These are phyloP conservation scores for Psittacara wagleri DNA, from an alignment of 2,113 vertebrate genomes.

Conservation along the genomic window DNA sequence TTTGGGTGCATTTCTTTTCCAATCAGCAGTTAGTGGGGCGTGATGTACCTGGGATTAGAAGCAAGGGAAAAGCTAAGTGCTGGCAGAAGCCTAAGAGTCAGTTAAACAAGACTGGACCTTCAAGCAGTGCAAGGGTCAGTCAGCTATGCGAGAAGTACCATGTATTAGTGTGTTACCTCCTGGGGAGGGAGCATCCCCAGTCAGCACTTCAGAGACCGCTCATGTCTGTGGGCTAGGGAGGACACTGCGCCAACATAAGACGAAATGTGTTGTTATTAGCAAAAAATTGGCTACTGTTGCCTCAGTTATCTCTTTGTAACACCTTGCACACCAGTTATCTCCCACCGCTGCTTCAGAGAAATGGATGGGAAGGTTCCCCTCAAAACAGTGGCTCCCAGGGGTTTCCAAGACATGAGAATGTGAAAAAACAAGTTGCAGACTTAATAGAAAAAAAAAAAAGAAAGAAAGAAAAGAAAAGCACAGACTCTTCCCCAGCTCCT, in stretches of 20 bases:
- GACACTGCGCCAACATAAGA: neutral
- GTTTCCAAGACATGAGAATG: neutral
- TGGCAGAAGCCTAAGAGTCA: neutral
- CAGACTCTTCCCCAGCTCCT: neutral
- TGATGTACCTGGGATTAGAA: neutral
- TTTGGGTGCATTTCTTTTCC: neutral
- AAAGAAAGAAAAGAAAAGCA: no score
- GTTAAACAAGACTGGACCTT: neutral
- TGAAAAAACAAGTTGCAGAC: neutral
- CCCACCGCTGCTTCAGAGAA: neutral
- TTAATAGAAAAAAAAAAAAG: neutral
- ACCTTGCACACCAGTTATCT: neutral
- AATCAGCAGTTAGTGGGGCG: neutral
- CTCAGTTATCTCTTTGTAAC: neutral
- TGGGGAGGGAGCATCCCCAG: rapidly evolving
- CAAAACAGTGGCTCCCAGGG: neutral
- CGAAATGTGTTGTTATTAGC: neutral
- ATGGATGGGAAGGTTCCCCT: neutral
- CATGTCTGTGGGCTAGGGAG: neutral
- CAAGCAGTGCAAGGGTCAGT: rapidly evolving
- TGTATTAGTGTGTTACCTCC: neutral
- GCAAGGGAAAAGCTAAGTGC: neutral
- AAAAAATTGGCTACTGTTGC: neutral
- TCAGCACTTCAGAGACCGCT: neutral
- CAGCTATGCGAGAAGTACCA: neutral